Evolutionary conservation across 2,797 vertebrate species (phyloP).

Genomic region (Lepidocolaptes lacrymiger): DNA sequence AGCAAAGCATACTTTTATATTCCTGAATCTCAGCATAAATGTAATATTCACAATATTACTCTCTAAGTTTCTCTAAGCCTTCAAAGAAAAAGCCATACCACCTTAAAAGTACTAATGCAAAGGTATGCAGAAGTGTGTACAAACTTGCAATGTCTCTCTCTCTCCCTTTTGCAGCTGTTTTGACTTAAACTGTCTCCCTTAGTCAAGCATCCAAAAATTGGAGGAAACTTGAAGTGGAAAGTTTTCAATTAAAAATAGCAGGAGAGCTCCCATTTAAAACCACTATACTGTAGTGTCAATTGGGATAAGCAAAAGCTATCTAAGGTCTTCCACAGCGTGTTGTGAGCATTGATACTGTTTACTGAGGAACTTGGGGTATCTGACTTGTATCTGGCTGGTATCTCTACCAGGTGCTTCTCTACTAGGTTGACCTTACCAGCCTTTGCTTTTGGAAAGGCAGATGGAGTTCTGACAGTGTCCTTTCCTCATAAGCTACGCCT

Average conservation of each 20-base stretch:
- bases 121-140: background rate
- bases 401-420: background rate
- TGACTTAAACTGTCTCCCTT: background rate
- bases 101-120: background rate
- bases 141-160: background rate
- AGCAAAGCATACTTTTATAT: background rate
- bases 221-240: background rate
- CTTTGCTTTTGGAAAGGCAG: background rate
- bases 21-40: background rate
- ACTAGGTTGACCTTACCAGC: background rate
- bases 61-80: background rate
- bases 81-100: background rate
- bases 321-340: background rate
- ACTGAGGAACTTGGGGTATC: background rate
- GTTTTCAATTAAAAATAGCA: background rate
- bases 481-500: background rate
- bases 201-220: background rate
- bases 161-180: background rate
- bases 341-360: background rate
- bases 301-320: background rate
- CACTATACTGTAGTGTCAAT: rapidly evolving
- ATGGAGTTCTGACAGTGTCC: background rate
- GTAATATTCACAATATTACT: background rate
- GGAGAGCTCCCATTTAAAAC: background rate
- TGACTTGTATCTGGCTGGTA: background rate